Conservation (phyloP, 2,888 invertebrate species). For the Lepidochrysops patricia region DNA sequence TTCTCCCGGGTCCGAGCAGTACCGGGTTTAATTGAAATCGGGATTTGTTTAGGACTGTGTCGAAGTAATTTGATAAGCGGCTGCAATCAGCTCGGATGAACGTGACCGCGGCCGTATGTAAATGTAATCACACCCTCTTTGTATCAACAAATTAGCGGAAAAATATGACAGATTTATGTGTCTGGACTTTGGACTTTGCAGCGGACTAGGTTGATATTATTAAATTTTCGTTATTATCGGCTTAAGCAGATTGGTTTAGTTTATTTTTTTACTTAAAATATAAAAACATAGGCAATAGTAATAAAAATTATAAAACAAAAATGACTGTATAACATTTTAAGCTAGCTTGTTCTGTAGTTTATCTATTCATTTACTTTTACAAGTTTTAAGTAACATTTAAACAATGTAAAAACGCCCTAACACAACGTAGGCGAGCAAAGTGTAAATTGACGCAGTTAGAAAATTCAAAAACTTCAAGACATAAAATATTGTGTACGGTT, state of each 20-base stretch:
- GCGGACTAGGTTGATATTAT: no score
- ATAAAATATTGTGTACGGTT: not conserved
- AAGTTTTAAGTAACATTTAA: no score
- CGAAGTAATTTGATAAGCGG: slow-evolving; percentile 63
- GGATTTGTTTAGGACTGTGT: slow-evolving; percentile 70
- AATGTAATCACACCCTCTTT: slow-evolving; percentile 7
- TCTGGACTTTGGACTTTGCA: not conserved
- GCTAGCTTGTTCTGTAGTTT: no score
- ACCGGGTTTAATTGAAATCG: slow-evolving; percentile 68
- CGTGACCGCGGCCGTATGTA: slow-evolving; percentile 32
- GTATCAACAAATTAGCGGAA: not conserved
- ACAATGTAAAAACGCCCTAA: no score
- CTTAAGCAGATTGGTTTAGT: no score
- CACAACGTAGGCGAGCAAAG: no score
- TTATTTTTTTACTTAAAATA: no score
- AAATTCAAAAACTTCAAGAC: not conserved
- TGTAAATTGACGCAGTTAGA: not conserved
- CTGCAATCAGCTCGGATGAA: slow-evolving; percentile 59
- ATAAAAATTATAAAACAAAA: no score
- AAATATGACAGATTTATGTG: not conserved
- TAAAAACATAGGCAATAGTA: no score
- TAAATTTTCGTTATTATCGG: no score
- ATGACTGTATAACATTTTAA: no score
- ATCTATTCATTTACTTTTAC: no score
- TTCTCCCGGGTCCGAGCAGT: slow-evolving; percentile 53